Percentiles rank a stretch among this genome's conserved stretches.
Evolutionary conservation across 2,888 invertebrate genomes (phyloP).

Genomic region (Lasioglossum calceatum): DNA sequence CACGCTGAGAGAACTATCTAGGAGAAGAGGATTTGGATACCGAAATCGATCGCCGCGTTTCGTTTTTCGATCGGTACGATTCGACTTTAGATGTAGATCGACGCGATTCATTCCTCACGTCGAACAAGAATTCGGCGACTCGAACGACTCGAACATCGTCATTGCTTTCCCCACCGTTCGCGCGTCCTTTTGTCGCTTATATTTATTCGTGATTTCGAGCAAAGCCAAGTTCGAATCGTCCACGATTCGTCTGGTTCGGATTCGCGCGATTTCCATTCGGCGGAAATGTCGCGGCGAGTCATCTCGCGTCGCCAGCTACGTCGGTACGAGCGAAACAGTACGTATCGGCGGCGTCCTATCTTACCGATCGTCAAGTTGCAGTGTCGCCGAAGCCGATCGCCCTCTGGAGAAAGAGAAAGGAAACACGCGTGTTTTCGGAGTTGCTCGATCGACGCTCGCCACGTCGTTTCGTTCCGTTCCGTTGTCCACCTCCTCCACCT

Average conservation of each 20-base stretch:
- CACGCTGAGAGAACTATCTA: conserved; percentile 74
- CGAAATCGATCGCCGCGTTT: not conserved
- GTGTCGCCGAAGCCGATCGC: conserved; percentile 6
- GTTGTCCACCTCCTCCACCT: not conserved
- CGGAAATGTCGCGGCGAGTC: not conserved
- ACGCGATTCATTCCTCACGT: not conserved
- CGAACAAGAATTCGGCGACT: not conserved
- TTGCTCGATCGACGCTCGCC: not conserved
- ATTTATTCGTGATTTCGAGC: not conserved
- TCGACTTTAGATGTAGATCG: not conserved
- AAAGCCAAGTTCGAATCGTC: not conserved
- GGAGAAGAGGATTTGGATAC: not conserved
- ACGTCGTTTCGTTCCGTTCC: not conserved
- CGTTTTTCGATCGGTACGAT: not conserved
- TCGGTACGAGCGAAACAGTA: too few species aligned
- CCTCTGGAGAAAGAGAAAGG: not conserved
- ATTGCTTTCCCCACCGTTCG: not conserved
- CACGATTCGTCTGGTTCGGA: not conserved
- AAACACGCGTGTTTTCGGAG: not conserved
- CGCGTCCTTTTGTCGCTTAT: not conserved
- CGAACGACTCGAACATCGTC: not conserved
- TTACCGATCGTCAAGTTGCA: not conserved
- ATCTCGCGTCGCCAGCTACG: not conserved
- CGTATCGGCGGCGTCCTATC: conserved; percentile 20
- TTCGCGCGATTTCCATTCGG: not conserved